Percentiles rank a stretch among this genome's conserved stretches.
Conservation (phyloP, 2,888 invertebrate species). For the Iselma pallidipennis region DNA sequence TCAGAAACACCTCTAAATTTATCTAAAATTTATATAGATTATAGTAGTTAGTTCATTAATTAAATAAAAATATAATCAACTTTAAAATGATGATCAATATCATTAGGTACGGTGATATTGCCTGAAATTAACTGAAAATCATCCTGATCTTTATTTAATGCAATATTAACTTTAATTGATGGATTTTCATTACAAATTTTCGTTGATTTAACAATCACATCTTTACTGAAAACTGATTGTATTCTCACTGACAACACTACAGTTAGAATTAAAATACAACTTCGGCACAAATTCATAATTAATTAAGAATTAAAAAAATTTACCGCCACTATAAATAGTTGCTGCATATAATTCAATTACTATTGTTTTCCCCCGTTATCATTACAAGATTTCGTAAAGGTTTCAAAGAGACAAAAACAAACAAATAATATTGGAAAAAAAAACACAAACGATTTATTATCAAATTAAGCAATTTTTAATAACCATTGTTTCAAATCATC, state of each 20-base stretch:
- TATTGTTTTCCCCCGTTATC: too few relatives aligned
- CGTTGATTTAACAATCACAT: background rate
- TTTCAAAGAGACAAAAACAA: background rate
- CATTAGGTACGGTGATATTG: background rate
- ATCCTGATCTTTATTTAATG: background rate
- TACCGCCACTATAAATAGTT: too few relatives aligned
- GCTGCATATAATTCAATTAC: too few relatives aligned
- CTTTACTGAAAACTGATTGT: background rate
- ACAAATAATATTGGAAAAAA: slow-evolving; percentile 7
- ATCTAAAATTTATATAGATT: background rate
- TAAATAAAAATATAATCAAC: background rate
- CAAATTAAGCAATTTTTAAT: slow-evolving; percentile 19
- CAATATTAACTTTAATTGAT: background rate
- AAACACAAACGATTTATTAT: slow-evolving; percentile 5
- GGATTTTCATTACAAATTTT: background rate
- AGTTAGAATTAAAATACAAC: background rate
- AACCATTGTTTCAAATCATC: slow-evolving; percentile 74
- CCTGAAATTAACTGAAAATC: background rate
- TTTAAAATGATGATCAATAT: background rate
- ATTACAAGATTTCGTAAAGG: background rate
- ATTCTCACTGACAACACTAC: background rate
- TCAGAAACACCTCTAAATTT: background rate
- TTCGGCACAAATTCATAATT: background rate
- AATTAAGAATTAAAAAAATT: background rate
- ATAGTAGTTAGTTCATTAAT: too few relatives aligned